A percentile compares a stretch with the other conserved stretches of the same genome.
phyloP scores from a whole-genome alignment of 2,113 vertebrate genomes.

The Thomomys bottae region DNA sequence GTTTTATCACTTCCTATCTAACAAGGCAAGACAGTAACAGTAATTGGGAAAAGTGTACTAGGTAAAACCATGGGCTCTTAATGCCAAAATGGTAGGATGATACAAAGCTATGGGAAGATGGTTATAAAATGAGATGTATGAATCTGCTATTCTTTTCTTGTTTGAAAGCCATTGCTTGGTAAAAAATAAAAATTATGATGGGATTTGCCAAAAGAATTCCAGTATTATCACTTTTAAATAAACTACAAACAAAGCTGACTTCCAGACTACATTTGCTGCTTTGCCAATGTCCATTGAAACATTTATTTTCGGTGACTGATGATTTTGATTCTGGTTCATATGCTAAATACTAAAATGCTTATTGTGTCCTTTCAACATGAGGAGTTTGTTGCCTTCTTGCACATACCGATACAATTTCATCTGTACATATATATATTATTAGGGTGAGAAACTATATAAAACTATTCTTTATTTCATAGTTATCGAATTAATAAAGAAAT shows the following conservation, averaged over 20 bases:
- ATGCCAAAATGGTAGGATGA: neutral
- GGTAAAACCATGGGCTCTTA: slow-evolving; percentile 74
- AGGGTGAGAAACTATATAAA: neutral
- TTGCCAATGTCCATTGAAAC: neutral
- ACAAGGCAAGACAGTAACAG: slow-evolving; percentile 63
- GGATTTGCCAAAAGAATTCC: neutral
- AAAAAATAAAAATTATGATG: neutral
- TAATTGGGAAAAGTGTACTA: slow-evolving; percentile 79
- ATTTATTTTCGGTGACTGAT: slow-evolving; percentile 43
- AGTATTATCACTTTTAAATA: slow-evolving; percentile 15
- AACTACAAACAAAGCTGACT: neutral
- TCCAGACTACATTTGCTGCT: neutral
- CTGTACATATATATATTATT: neutral
- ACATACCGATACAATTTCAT: neutral
- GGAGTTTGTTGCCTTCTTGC: neutral
- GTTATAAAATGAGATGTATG: slow-evolving; percentile 1
- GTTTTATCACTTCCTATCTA: slow-evolving; percentile 77
- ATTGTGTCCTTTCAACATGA: neutral
- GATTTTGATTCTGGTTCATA: slow-evolving; percentile 33
- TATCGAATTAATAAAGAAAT: neutral
- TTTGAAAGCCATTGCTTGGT: neutral
- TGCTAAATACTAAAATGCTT: neutral
- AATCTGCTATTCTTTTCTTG: neutral
- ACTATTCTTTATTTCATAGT: slow-evolving; percentile 3
- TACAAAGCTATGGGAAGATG: neutral